Base-by-base conservation (phyloP, 2,113 vertebrate genomes). In the Hoplias malabaricus region DNA sequence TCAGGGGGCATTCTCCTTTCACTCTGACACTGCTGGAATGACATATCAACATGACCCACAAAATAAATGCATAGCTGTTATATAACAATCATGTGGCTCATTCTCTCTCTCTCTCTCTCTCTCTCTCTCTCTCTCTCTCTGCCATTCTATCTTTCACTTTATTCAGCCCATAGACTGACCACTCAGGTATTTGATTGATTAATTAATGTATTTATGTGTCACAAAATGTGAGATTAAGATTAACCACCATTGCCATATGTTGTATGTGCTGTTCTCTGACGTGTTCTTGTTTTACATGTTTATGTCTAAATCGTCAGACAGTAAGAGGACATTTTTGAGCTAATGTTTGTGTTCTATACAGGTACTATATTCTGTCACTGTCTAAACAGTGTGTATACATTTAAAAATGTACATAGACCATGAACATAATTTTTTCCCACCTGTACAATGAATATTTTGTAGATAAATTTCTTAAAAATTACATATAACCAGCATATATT, bases 1-100 rank as follows among this genome's bases (percentile, higher is more conserved):
- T 79, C 87, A 77, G 84, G 80, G 77, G 89, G 88, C 88, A 85
- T 88, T 84, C 87, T 89, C 78, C 85, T 88, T n/a, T n/a, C n/a
- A 84, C 78, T n/a, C n/a, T n/a, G n/a, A n/a, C n/a, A 21, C 21
- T 86, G 81, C 83, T 73, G 82, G 85, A 89, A 83, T 86, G 85
- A 88, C 90, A 87, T 89, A 87, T 89, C 80, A 87, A 84, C 82
- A 86, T 61, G 73, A 83, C 80, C 72, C 70, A 75, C 71, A 85
- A 81, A 84, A 82, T 83, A 82, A 82, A 83, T 62, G 79, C 70
- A 69, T 48, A 77, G 79, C 54, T 43, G 73, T 75, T 81, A 50
- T 48, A 76, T 68, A 79, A 76, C 59, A 53, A 34, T 61, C 57
- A 72, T 75, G 61, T 63, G 43, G 40, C 57, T 59, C 65, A 65